Conservation (phyloP, 2,113 vertebrate genomes). For the Rhinogobius similis region DNA sequence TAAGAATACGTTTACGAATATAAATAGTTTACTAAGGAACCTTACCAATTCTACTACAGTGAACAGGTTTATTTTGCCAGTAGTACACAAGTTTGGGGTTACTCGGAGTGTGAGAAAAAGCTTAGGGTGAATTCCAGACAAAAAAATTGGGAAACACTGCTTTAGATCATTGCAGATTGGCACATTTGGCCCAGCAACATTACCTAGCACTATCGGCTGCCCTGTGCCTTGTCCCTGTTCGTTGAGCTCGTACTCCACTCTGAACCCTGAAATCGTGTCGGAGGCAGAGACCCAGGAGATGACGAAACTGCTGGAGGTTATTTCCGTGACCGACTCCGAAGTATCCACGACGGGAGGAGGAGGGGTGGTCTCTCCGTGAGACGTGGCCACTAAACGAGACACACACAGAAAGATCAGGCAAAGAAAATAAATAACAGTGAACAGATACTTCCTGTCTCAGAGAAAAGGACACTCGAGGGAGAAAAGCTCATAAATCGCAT, state of each 20-base stretch:
- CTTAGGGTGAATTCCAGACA: no score
- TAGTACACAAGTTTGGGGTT: no score
- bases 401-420: background rate
- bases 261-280: constrained; percentile 93
- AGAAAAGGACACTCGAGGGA: constrained; percentile 6
- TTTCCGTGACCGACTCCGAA: constrained; percentile 95
- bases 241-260: constrained; percentile 92
- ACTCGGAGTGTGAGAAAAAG: no score
- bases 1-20: no score
- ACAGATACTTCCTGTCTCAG: background rate
- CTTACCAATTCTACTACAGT: no score
- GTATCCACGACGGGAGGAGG: constrained; percentile 81
- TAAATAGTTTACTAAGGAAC: no score
- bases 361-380: constrained; percentile 85
- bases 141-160: no score
- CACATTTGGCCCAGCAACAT: constrained; percentile 13
- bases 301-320: constrained; percentile 96
- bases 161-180: background rate
- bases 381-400: constrained; percentile 74
- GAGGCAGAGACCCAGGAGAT: constrained; percentile 98
- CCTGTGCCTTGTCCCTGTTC: constrained; percentile 85
- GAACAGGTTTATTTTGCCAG: no score
- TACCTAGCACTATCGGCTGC: constrained; percentile 86
- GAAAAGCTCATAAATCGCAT: background rate
- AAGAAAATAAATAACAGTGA: constrained; percentile 13